These are phyloP conservation scores for Montipora cactus DNA, from an alignment of 64 coral and sea anemone species.

Conservation along the genomic window DNA sequence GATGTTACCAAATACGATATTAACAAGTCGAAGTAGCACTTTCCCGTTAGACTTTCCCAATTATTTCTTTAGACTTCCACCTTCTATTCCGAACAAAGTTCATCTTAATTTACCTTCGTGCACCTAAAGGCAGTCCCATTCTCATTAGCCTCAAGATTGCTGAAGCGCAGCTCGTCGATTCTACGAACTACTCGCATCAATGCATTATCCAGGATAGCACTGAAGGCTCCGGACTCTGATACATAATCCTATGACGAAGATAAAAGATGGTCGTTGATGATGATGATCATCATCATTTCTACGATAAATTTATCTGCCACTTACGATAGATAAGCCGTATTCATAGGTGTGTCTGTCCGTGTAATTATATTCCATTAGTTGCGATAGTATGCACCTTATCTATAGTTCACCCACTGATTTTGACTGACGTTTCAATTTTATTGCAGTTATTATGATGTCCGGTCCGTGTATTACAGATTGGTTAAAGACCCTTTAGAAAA, in stretches of 20 bases:
- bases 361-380: background rate
- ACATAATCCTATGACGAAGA: background rate
- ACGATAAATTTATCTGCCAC: background rate
- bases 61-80: background rate
- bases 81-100: background rate
- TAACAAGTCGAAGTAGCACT: background rate
- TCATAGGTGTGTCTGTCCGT: conserved; percentile 11
- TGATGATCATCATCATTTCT: background rate
- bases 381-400: background rate
- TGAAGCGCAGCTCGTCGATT: background rate
- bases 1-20: background rate
- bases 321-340: background rate
- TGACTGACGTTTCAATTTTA: background rate
- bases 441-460: conserved; percentile 13
- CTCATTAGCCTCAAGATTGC: background rate
- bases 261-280: background rate
- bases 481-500: background rate
- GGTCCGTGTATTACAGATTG: background rate
- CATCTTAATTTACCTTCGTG: background rate
- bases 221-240: background rate
- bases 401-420: conserved; percentile 2
- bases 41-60: background rate
- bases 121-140: background rate
- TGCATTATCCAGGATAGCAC: background rate
- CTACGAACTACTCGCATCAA: background rate